A percentile compares a stretch with the other conserved stretches of the same genome.
Conservation (phyloP, 1,140 invertebrate genomes). For the Samia ricini region DNA sequence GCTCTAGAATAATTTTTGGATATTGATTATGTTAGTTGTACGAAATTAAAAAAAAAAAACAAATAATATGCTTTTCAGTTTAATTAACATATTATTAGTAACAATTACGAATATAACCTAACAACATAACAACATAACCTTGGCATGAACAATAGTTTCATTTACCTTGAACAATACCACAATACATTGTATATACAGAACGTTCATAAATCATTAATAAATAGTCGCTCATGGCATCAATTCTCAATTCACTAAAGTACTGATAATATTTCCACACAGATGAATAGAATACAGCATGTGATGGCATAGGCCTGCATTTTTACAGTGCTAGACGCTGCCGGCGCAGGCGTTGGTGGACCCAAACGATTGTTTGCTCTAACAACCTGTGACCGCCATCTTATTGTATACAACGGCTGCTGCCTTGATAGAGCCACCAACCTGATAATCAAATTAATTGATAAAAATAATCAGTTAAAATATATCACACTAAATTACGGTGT, state of each 20-base stretch:
- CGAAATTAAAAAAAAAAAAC: too few relatives aligned
- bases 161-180: neutral
- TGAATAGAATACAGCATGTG: neutral
- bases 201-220: neutral
- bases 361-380: slow-evolving; percentile 79
- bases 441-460: neutral
- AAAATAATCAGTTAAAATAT: neutral
- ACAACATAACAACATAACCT: neutral
- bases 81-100: too few relatives aligned
- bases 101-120: too few relatives aligned
- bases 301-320: neutral
- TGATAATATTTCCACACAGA: neutral
- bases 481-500: neutral
- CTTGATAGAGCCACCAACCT: slow-evolving; percentile 65
- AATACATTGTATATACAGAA: neutral
- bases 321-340: slow-evolving; percentile 70
- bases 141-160: neutral
- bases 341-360: slow-evolving; percentile 79
- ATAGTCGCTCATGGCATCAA: neutral
- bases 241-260: neutral
- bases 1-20: too few relatives aligned
- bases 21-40: too few relatives aligned
- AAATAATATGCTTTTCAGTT: too few relatives aligned
- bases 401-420: slow-evolving; percentile 60
- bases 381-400: slow-evolving; percentile 83